A percentile compares a stretch with the other conserved stretches of the same genome.
These are phyloP conservation scores for Ashinkailepas kermadecensis DNA, from an alignment of 2,888 invertebrate species.

Conservation along the genomic window DNA sequence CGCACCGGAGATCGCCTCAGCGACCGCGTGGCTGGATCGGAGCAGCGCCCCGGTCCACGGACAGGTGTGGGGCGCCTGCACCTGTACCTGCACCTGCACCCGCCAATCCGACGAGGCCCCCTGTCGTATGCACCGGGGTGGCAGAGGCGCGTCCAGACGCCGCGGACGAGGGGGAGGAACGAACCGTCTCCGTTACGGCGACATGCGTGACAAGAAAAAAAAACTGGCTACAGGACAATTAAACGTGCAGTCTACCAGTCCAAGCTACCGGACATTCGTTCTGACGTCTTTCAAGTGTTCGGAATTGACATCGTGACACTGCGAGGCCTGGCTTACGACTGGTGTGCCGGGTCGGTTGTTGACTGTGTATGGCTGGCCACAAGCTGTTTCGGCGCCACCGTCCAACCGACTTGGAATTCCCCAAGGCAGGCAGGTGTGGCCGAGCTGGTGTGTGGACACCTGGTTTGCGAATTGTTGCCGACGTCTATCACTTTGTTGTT, in stretches of 20 bases:
- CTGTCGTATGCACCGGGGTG: too few relatives aligned
- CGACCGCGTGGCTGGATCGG: too few relatives aligned
- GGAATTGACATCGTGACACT: neutral
- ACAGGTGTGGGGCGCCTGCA: too few relatives aligned
- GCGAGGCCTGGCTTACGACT: neutral
- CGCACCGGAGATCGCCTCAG: too few relatives aligned
- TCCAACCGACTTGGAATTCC: neutral
- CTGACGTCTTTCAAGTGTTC: neutral
- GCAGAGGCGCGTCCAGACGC: too few relatives aligned
- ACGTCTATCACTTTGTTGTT: neutral
- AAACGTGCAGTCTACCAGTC: neutral
- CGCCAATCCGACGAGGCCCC: too few relatives aligned
- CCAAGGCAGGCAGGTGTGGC: neutral
- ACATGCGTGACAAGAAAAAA: too few relatives aligned
- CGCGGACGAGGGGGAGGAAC: too few relatives aligned
- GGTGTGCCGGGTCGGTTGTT: neutral
- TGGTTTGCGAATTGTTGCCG: neutral
- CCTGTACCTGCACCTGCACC: too few relatives aligned
- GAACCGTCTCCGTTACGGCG: too few relatives aligned
- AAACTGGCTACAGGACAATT: too few relatives aligned
- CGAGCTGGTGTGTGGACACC: neutral
- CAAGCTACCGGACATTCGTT: neutral
- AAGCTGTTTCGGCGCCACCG: neutral
- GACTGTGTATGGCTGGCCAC: neutral
- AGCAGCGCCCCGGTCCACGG: too few relatives aligned